A percentile compares a stretch with the other conserved stretches of the same genome.
These are phyloP conservation scores for Anguilla obscura DNA, from an alignment of 2,797 vertebrate genomes.

Conservation along the genomic window DNA sequence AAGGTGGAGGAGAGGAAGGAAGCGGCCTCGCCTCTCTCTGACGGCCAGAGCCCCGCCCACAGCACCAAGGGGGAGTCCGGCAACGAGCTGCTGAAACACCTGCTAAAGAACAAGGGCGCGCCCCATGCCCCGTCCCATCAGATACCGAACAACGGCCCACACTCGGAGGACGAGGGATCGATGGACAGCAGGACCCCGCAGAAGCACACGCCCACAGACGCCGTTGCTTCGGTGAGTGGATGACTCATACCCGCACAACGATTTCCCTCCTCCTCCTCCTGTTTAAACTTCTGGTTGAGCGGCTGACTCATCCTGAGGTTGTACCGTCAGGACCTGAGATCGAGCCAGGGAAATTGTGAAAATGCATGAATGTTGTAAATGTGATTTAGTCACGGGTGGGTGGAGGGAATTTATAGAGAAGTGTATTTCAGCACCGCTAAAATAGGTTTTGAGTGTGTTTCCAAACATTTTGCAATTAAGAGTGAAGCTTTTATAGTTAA, in stretches of 20 bases:
- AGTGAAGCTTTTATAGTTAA: not conserved
- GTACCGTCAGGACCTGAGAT: not conserved
- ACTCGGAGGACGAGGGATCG: conserved; percentile 67
- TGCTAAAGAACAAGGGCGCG: conserved; percentile 87
- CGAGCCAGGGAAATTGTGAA: not conserved
- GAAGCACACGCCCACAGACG: conserved; percentile 49
- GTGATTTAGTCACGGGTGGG: not conserved
- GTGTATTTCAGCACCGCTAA: not conserved
- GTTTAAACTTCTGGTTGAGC: not conserved
- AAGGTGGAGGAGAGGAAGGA: conserved; percentile 66
- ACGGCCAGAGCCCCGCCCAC: conserved; percentile 58
- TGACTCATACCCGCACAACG: not conserved
- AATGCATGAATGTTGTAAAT: not conserved
- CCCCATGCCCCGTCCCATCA: conserved; percentile 64
- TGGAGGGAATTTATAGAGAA: not conserved
- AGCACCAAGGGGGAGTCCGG: conserved; percentile 70
- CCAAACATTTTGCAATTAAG: not conserved
- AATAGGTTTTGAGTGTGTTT: not conserved
- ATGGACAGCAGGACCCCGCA: conserved; percentile 59
- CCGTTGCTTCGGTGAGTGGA: conserved; percentile 21
- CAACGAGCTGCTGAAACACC: conserved; percentile 90
- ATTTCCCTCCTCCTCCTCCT: not conserved
- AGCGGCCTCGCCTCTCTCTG: conserved; percentile 42
- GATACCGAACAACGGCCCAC: conserved; percentile 65
- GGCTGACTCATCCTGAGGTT: conserved; percentile 10